These are phyloP conservation scores for Lithosia quadra DNA, from an alignment of 2,888 invertebrate genomes.

Conservation along the genomic window DNA sequence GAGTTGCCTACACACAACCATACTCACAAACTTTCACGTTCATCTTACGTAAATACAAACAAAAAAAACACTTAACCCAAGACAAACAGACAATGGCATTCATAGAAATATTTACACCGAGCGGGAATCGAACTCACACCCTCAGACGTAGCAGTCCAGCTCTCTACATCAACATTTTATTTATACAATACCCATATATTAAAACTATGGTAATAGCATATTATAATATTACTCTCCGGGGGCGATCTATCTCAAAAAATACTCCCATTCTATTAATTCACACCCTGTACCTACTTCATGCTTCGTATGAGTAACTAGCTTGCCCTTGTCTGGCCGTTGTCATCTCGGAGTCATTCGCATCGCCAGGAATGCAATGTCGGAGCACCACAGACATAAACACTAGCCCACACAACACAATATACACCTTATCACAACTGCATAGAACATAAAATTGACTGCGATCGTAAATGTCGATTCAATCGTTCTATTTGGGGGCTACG, in stretches of 20 bases:
- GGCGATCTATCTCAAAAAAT: conserved; percentile 26
- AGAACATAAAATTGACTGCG: conserved; percentile 34
- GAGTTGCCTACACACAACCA: too few species aligned
- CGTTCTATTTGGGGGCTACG: conserved; percentile 39
- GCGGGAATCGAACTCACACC: background rate
- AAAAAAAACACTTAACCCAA: too few species aligned
- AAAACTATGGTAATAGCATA: too few species aligned
- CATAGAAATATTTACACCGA: background rate
- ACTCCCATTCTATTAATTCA: conserved; percentile 40
- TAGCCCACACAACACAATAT: conserved; percentile 38
- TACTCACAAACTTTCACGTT: too few species aligned
- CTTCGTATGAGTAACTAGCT: conserved; percentile 64
- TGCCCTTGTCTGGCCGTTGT: conserved; percentile 86
- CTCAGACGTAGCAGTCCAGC: background rate
- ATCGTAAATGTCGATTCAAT: conserved; percentile 33
- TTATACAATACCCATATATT: background rate
- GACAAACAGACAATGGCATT: too few species aligned
- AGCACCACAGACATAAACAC: conserved; percentile 61
- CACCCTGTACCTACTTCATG: conserved; percentile 15
- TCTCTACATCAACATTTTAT: background rate
- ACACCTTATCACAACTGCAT: conserved; percentile 27
- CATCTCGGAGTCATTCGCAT: conserved; percentile 83
- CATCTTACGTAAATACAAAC: too few species aligned
- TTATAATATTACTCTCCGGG: too few species aligned
- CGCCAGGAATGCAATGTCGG: conserved; percentile 83